Evolutionary conservation across 23 tunicate species (phyloP).

Genomic region (Diplosoma virens): DNA sequence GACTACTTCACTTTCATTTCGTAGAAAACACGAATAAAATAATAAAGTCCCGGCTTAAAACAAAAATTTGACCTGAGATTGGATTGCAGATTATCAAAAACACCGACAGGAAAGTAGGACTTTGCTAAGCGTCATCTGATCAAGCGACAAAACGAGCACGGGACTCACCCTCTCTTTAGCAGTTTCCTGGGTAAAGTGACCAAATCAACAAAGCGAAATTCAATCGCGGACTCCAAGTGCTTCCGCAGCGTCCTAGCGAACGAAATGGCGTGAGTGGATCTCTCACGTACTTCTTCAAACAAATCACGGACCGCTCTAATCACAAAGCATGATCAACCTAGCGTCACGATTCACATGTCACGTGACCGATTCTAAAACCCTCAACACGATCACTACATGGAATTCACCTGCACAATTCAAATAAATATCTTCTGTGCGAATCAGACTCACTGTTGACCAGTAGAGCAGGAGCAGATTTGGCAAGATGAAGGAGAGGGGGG

Average conservation of each 20-base stretch:
- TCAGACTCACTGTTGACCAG: constrained; percentile 1
- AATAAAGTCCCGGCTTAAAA: too few relatives aligned
- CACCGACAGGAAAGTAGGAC: too few relatives aligned
- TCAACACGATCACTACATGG: not conserved
- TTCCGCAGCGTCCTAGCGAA: constrained; percentile 55
- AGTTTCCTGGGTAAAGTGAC: not conserved
- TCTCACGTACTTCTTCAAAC: constrained; percentile 79
- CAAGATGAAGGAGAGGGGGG: constrained; percentile 5
- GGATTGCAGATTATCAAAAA: too few relatives aligned
- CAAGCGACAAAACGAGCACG: too few relatives aligned
- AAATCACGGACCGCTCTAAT: constrained; percentile 69
- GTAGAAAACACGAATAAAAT: too few relatives aligned
- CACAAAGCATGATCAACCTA: not conserved
- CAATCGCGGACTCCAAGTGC: constrained; percentile 56
- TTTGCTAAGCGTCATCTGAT: too few relatives aligned
- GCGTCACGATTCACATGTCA: not conserved
- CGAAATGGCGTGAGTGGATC: constrained; percentile 35
- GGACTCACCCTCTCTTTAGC: constrained; percentile 7
- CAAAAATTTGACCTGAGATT: too few relatives aligned
- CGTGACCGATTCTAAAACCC: not conserved
- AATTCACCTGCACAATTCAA: constrained; percentile 66
- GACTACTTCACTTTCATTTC: too few relatives aligned
- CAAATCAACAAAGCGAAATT: constrained; percentile 3
- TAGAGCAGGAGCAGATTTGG: constrained; percentile 20
- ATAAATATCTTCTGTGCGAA: constrained; percentile 67